phyloP scores from a whole-genome alignment of 30 jellyfish, hydroid and myxozoan species.

The Turritopsis rubra region DNA sequence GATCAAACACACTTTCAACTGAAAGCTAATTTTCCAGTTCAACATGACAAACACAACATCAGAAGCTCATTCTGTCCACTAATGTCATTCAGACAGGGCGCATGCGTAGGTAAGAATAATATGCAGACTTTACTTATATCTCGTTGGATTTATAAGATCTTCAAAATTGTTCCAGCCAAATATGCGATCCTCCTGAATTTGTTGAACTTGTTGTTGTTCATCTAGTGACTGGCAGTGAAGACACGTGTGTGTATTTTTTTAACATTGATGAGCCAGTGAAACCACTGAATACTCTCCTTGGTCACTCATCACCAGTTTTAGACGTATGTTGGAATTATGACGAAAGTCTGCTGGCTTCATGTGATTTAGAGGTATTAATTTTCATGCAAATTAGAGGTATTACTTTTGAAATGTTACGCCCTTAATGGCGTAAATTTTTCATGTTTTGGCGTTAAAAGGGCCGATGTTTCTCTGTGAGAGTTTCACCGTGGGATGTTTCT shows the following conservation, averaged over 20 bases:
- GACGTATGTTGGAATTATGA: constrained; percentile 98
- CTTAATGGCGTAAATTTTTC: no score
- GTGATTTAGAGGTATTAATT: constrained; percentile 90
- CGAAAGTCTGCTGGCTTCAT: constrained; percentile 87
- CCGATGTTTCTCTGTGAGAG: neutral
- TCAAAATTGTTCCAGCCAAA: no score
- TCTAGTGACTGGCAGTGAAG: constrained; percentile 91
- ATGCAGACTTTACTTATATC: no score
- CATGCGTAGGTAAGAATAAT: constrained; percentile 82
- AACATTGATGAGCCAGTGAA: constrained; percentile 69
- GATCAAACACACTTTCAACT: constrained; percentile 25
- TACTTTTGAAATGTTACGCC: neutral
- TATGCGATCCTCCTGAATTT: no score
- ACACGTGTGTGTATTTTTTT: constrained; percentile 72
- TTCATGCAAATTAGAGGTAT: constrained; percentile 88
- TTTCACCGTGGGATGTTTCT: no score
- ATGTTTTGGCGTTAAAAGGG: neutral
- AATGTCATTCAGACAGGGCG: constrained; percentile 93
- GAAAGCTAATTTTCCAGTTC: constrained; percentile 60
- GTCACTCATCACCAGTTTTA: constrained; percentile 95
- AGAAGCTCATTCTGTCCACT: constrained; percentile 93
- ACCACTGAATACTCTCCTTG: constrained; percentile 64
- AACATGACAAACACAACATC: constrained; percentile 41
- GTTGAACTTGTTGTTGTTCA: no score
- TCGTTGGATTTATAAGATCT: neutral